phyloP scores from a whole-genome alignment of 2,888 invertebrate species.

The Parasteatoda lunata region DNA sequence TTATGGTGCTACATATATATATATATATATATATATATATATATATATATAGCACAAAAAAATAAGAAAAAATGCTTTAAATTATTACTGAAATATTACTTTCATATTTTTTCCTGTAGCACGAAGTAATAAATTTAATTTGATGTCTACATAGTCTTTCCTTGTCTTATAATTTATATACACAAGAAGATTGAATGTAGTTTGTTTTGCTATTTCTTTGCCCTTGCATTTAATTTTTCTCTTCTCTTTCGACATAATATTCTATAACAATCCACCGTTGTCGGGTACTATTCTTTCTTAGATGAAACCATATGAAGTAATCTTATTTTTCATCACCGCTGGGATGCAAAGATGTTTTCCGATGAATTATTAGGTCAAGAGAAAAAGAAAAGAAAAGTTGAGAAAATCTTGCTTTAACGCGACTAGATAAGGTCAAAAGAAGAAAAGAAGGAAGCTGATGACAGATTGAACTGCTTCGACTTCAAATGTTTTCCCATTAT shows the following conservation, averaged over 20 bases:
- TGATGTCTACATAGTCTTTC: background rate
- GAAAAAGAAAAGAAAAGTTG: background rate
- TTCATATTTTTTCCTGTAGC: conserved; percentile 21
- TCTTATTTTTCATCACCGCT: conserved; percentile 42
- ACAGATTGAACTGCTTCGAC: conserved; percentile 50
- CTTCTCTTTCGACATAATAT: conserved; percentile 18
- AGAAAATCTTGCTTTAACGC: conserved; percentile 25
- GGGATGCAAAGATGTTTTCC: conserved; percentile 45
- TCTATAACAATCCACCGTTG: conserved; percentile 36
- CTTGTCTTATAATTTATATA: conserved; percentile 16
- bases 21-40: no score
- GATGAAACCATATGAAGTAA: conserved; percentile 32
- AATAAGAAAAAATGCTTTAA: conserved; percentile 5
- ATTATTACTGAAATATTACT: conserved; percentile 17
- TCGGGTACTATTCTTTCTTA: conserved; percentile 33
- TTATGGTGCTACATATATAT: no score
- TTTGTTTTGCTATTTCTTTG: conserved; percentile 3
- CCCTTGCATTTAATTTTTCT: conserved; percentile 7
- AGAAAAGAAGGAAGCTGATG: conserved; percentile 33
- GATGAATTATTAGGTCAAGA: conserved; percentile 54
- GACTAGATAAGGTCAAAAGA: conserved; percentile 40
- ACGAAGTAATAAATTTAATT: conserved; percentile 23
- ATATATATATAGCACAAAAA: no score
- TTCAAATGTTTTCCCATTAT: conserved; percentile 61
- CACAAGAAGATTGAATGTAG: conserved; percentile 21